phyloP scores from a whole-genome alignment of 1,140 invertebrate genomes.

The Drosophila biarmipes region DNA sequence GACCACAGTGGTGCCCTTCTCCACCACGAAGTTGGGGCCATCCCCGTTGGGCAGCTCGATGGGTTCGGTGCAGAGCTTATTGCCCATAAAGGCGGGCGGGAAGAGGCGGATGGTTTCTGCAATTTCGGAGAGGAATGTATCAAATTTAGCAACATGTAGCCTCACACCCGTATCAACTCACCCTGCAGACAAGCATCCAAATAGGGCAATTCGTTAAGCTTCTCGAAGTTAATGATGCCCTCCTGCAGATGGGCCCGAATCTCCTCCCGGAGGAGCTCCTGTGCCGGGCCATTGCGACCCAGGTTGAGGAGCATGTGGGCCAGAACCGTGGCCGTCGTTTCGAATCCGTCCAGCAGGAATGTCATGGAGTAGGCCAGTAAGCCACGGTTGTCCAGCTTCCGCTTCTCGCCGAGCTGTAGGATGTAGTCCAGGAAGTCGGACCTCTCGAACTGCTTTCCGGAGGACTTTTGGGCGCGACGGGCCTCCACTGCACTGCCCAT shows the following conservation, averaged over 20 bases:
- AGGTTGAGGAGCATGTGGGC: slow-evolving; percentile 53
- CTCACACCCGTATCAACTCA: background rate
- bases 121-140: background rate
- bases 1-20: slow-evolving; percentile 85
- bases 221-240: slow-evolving; percentile 58
- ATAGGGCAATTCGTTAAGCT: slow-evolving; percentile 60
- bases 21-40: slow-evolving; percentile 45
- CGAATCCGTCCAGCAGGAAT: slow-evolving; percentile 76
- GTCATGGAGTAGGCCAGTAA: slow-evolving; percentile 62
- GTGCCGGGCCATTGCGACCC: slow-evolving; percentile 38
- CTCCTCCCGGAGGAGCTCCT: slow-evolving; percentile 62
- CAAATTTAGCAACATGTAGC: background rate
- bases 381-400: slow-evolving; percentile 37
- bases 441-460: slow-evolving; percentile 52
- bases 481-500: slow-evolving; percentile 69
- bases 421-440: slow-evolving; percentile 84
- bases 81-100: slow-evolving; percentile 34
- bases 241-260: slow-evolving; percentile 71
- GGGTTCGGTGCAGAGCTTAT: slow-evolving; percentile 62
- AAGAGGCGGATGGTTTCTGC: slow-evolving; percentile 62
- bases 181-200: slow-evolving; percentile 74
- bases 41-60: slow-evolving; percentile 63
- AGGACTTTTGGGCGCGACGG: slow-evolving; percentile 49
- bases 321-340: slow-evolving; percentile 68
- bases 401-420: slow-evolving; percentile 73